Percentiles rank a stretch among this genome's conserved stretches.
phyloP scores from a whole-genome alignment of 2,113 vertebrate genomes.

The Mohoua ochrocephala region DNA sequence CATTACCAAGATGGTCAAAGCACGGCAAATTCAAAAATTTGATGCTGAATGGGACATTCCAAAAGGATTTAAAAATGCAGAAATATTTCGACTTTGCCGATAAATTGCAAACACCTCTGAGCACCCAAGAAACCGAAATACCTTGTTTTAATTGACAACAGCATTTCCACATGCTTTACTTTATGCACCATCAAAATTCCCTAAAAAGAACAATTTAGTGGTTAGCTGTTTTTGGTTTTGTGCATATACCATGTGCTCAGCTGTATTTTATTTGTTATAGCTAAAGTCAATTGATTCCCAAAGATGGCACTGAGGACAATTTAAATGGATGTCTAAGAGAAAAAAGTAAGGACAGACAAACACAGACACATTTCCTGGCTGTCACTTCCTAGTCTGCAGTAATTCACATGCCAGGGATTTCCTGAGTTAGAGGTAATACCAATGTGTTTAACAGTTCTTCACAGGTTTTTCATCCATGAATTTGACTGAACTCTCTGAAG shows the following conservation, averaged over 20 bases:
- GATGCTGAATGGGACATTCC: background rate
- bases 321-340: background rate
- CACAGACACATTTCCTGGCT: background rate
- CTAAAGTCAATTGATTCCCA: background rate
- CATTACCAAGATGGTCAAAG: background rate
- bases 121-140: background rate
- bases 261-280: background rate
- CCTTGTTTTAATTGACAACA: background rate
- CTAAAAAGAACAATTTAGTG: background rate
- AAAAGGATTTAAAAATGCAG: background rate
- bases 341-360: background rate
- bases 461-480: background rate
- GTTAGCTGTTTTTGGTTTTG: background rate
- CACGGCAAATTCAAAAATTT: background rate
- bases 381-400: background rate
- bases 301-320: background rate
- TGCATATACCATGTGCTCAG: background rate
- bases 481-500: background rate
- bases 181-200: background rate
- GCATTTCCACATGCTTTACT: background rate
- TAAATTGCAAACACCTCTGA: background rate
- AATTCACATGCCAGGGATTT: background rate
- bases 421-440: background rate
- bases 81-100: background rate
- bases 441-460: background rate